Evolutionary conservation across 2,888 invertebrate species (phyloP).

Genomic region (Andrena marginata): DNA sequence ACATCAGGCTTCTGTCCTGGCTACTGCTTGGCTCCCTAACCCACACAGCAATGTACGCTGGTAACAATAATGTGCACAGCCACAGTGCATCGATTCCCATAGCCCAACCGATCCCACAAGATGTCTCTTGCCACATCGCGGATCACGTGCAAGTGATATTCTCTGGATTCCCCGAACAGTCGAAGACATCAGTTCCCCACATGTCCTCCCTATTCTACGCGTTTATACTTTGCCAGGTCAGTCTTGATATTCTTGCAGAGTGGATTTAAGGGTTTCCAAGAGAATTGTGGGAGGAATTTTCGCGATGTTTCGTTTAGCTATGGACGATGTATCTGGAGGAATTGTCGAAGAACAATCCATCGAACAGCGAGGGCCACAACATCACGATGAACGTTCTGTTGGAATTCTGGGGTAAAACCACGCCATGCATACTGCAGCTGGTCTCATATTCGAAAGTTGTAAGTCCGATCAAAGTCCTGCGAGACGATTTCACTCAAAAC

Average conservation of each 20-base stretch:
- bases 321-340: conserved; percentile 99
- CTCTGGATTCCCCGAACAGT: conserved; percentile 98
- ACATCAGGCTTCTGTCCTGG: conserved; percentile 98
- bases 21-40: conserved; percentile 97
- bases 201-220: conserved; percentile 99
- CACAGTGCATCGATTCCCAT: conserved; percentile 84
- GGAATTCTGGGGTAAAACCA: conserved; percentile 99
- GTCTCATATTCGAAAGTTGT: conserved; percentile 96
- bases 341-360: conserved; percentile 89
- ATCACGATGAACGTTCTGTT: conserved; percentile 93
- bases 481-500: not conserved
- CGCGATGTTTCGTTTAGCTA: conserved; percentile 86
- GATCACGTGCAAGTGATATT: conserved; percentile 99
- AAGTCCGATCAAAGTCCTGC: conserved; percentile 79
- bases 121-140: conserved; percentile 97
- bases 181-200: conserved; percentile 95
- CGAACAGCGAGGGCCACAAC: conserved; percentile 90
- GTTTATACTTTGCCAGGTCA: conserved; percentile 97
- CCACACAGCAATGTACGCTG: conserved; percentile 87
- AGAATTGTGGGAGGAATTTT: not conserved
- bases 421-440: conserved; percentile 97
- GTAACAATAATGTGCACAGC: conserved; percentile 75
- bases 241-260: not conserved
- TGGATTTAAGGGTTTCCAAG: not conserved
- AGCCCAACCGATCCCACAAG: conserved; percentile 96